Conservation (phyloP, 1,140 invertebrate genomes). For the Radopholus similis region DNA sequence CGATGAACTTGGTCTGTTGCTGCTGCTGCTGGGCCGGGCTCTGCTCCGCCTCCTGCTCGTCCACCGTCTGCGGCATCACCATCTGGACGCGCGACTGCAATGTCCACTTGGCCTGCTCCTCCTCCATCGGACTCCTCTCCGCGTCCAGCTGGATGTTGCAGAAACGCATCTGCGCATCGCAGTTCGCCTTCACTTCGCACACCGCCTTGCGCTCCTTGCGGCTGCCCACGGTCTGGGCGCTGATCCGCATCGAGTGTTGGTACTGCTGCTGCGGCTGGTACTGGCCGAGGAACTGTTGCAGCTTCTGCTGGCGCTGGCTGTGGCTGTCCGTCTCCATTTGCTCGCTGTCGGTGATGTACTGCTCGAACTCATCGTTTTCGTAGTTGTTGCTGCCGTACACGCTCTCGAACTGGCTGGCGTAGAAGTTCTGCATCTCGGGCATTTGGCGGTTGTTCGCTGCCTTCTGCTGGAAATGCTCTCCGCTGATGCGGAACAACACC, state of each 20-base stretch:
- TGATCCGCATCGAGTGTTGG: slow-evolving; percentile 22
- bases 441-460: background rate
- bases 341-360: slow-evolving; percentile 12
- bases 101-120: slow-evolving; percentile 14
- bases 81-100: slow-evolving; percentile 21
- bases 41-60: slow-evolving; percentile 9
- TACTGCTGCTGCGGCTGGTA: slow-evolving; percentile 23
- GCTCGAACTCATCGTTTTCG: slow-evolving; percentile 6
- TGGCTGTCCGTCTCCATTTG: slow-evolving; percentile 24
- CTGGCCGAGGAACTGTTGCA: slow-evolving; percentile 13
- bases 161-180: slow-evolving; percentile 23
- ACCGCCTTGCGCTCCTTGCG: slow-evolving; percentile 13
- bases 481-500: slow-evolving; percentile 13
- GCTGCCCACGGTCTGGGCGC: slow-evolving; percentile 16
- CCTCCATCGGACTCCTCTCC: slow-evolving; percentile 15
- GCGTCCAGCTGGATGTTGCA: slow-evolving; percentile 23
- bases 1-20: slow-evolving; percentile 23
- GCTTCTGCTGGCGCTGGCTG: background rate
- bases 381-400: background rate
- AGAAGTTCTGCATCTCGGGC: slow-evolving; percentile 25
- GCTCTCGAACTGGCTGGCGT: slow-evolving; percentile 10
- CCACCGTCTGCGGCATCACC: slow-evolving; percentile 18
- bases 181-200: slow-evolving; percentile 24
- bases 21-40: background rate
- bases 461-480: slow-evolving; percentile 24